These are phyloP conservation scores for Asobara japonica DNA, from an alignment of 1,140 invertebrate genomes.

Conservation along the genomic window DNA sequence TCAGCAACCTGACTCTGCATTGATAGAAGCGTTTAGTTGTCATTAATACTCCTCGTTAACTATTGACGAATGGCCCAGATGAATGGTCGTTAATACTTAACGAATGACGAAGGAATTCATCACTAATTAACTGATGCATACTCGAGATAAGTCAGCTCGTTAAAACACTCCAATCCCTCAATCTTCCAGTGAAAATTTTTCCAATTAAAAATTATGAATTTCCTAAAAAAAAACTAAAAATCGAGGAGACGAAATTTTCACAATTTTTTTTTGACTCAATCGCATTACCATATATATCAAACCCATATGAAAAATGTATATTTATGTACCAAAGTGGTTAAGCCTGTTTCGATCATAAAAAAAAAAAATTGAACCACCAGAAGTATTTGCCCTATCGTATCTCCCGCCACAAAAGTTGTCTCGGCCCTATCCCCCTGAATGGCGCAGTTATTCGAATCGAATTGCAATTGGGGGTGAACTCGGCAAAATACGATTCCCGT, in stretches of 20 bases:
- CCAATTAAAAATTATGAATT: too few species aligned
- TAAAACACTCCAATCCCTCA: too few species aligned
- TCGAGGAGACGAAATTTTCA: neutral
- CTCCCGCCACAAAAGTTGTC: neutral
- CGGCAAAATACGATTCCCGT: constrained; percentile 14
- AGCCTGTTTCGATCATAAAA: neutral
- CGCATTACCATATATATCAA: too few species aligned
- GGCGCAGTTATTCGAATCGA: constrained; percentile 40
- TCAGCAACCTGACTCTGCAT: too few species aligned
- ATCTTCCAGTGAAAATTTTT: too few species aligned
- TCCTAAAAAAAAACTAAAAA: neutral
- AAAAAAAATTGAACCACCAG: neutral
- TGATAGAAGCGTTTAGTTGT: too few species aligned
- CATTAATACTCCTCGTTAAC: too few species aligned
- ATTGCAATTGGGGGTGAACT: constrained; percentile 29
- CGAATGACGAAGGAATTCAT: too few species aligned
- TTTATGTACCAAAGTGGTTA: constrained; percentile 10
- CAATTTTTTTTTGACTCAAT: neutral
- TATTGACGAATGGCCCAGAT: neutral
- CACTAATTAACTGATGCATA: too few species aligned
- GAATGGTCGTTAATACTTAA: too few species aligned
- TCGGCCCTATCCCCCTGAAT: constrained; percentile 1
- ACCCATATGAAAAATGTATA: neutral
- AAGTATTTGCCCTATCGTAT: neutral
- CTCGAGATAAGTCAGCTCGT: too few species aligned